These are phyloP conservation scores for Argopecten irradians DNA, from an alignment of 1,140 invertebrate species.

Conservation along the genomic window DNA sequence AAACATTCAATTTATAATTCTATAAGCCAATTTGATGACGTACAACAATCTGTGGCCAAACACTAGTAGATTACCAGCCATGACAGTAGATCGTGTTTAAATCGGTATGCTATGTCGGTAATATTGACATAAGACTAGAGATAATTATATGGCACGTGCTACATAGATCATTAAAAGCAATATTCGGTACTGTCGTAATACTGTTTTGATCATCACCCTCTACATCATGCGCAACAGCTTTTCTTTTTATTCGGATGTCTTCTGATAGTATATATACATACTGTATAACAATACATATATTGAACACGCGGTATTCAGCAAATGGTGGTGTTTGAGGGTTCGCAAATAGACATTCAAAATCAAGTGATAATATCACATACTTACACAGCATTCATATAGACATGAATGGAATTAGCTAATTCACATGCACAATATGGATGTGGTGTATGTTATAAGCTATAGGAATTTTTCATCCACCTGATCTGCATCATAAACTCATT, in stretches of 20 bases:
- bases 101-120: neutral
- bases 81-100: neutral
- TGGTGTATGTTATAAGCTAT: too few species aligned
- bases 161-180: neutral
- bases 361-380: too few species aligned
- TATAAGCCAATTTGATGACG: neutral
- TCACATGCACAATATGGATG: too few species aligned
- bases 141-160: neutral
- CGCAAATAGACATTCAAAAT: too few species aligned
- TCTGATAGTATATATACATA: too few species aligned
- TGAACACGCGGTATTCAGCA: too few species aligned
- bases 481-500: neutral
- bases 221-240: neutral
- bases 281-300: too few species aligned
- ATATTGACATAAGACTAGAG: neutral
- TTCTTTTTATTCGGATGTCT: neutral
- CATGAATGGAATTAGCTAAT: too few species aligned
- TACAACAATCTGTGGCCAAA: neutral
- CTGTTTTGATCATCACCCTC: neutral
- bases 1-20: constrained; percentile 1
- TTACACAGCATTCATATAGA: too few species aligned
- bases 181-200: neutral
- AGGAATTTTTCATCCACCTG: too few species aligned
- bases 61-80: neutral
- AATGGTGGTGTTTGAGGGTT: too few species aligned